Percentiles rank a stretch among this genome's conserved stretches.
Evolutionary conservation across 2,797 vertebrate genomes (phyloP).

Genomic region (Sardinella longiceps): DNA sequence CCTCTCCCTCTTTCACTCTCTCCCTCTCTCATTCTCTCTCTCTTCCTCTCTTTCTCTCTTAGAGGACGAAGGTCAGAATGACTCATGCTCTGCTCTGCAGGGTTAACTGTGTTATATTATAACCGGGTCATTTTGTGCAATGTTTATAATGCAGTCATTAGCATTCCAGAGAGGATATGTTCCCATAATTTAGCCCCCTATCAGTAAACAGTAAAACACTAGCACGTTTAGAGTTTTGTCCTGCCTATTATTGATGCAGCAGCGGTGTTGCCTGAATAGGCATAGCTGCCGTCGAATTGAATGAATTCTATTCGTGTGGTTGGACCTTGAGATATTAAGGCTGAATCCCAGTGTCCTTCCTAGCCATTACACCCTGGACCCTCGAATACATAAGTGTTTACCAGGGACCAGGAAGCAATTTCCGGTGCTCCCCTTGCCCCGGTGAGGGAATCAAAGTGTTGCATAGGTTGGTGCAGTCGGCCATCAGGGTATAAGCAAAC

Average conservation of each 20-base stretch:
- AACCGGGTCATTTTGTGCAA: background rate
- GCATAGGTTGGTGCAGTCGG: no score
- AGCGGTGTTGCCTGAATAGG: background rate
- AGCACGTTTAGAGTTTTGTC: background rate
- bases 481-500: no score
- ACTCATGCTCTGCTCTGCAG: background rate
- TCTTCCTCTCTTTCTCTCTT: background rate
- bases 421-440: no score
- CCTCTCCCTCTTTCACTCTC: background rate
- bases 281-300: background rate
- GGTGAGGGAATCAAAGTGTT: no score
- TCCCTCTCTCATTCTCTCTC: background rate
- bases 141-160: background rate
- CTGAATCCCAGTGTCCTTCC: no score
- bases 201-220: background rate
- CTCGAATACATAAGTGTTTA: no score
- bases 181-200: background rate
- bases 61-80: slow-evolving; percentile 8
- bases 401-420: no score
- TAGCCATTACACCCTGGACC: no score
- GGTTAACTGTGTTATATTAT: background rate
- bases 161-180: background rate
- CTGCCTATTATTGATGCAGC: background rate
- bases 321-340: no score
- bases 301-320: background rate